Evolutionary conservation across 2,113 vertebrate species (phyloP).

Genomic region (Salvelinus fontinalis): DNA sequence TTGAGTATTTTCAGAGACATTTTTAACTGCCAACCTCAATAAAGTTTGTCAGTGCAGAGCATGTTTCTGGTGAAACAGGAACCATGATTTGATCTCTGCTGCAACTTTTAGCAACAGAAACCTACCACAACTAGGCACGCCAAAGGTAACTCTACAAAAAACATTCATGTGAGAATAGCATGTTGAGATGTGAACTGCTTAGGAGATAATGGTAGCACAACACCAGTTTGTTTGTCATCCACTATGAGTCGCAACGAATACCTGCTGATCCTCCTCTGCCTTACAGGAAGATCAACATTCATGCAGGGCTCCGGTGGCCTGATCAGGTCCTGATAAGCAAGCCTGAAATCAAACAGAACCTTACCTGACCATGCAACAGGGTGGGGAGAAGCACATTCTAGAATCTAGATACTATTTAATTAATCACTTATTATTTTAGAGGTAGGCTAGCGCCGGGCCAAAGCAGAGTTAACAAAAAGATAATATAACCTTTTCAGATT

Average conservation of each 20-base stretch:
- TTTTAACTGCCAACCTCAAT: no score
- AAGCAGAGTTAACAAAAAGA: neutral
- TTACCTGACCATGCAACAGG: neutral
- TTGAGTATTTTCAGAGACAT: no score
- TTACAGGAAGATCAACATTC: conserved; percentile 63
- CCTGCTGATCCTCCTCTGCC: conserved; percentile 13
- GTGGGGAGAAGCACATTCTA: no score
- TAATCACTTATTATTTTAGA: neutral
- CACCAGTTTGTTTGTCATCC: neutral
- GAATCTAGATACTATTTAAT: neutral
- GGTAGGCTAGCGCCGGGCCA: neutral
- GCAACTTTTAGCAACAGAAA: conserved; percentile 49
- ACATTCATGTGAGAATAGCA: no score
- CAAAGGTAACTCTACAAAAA: no score
- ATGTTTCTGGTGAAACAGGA: conserved; percentile 67
- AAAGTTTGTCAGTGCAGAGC: conserved; percentile 28
- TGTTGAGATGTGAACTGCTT: no score
- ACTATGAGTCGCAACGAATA: conserved; percentile 25
- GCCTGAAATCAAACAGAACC: conserved; percentile 24
- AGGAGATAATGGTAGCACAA: neutral
- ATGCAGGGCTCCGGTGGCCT: conserved; percentile 38
- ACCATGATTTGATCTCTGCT: conserved; percentile 57
- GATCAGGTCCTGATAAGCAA: conserved; percentile 46
- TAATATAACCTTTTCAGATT: neutral
- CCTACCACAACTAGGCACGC: conserved; percentile 3